Evolutionary conservation across 35 echinoderm and acorn worm genomes (phyloP).

Genomic region (Eucidaris tribuloides): DNA sequence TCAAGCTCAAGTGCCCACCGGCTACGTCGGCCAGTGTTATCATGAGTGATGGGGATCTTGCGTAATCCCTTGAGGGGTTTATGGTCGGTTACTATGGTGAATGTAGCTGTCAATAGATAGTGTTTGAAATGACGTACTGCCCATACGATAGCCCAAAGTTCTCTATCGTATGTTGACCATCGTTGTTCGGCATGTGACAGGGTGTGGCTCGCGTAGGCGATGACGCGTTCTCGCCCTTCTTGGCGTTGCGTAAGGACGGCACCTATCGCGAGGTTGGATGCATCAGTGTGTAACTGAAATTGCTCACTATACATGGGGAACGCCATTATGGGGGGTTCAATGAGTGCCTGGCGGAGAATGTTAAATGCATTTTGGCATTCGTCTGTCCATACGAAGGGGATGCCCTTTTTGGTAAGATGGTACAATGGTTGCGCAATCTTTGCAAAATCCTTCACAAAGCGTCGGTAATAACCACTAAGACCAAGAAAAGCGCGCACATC

Average conservation of each 20-base stretch:
- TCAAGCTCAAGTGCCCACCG: slow-evolving; percentile 53
- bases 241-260: slow-evolving; percentile 24
- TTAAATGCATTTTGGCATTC: slow-evolving; percentile 9
- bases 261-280: slow-evolving; percentile 48
- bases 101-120: slow-evolving; percentile 2
- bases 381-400: slow-evolving; percentile 20
- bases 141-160: slow-evolving; percentile 47
- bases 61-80: neutral
- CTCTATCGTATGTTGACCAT: slow-evolving; percentile 30
- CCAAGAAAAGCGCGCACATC: slow-evolving; percentile 48
- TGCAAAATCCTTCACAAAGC: slow-evolving; percentile 49
- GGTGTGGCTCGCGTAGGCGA: slow-evolving; percentile 53
- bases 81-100: slow-evolving; percentile 42
- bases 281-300: slow-evolving; percentile 54
- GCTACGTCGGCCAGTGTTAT: slow-evolving; percentile 1
- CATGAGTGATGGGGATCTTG: neutral
- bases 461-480: slow-evolving; percentile 48
- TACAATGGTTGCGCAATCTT: slow-evolving; percentile 34
- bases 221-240: slow-evolving; percentile 22
- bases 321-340: slow-evolving; percentile 41
- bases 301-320: slow-evolving; percentile 31
- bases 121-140: slow-evolving; percentile 49
- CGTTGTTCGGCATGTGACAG: neutral
- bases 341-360: slow-evolving; percentile 23
- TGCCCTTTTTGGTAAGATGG: slow-evolving; percentile 37